Percentiles rank a stretch among this genome's conserved stretches.
phyloP scores from a whole-genome alignment of 2,888 invertebrate species.

The Eristalis arbustorum region DNA sequence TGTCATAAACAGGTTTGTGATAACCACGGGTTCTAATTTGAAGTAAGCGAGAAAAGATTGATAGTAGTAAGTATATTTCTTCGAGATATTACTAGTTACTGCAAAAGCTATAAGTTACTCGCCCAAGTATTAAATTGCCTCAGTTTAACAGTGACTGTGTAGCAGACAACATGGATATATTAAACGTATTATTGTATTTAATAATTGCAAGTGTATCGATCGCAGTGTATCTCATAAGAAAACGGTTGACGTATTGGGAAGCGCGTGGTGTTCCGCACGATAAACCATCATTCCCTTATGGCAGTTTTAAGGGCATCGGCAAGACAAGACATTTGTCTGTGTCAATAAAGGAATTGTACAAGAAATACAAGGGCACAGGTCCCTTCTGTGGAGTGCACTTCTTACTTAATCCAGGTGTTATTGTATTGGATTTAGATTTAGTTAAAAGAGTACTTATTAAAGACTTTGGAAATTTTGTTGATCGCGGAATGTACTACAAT shows the following conservation, averaged over 20 bases:
- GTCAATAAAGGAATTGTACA: constrained; percentile 73
- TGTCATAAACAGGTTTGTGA: no score
- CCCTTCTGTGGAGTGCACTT: constrained; percentile 73
- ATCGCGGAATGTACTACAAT: constrained; percentile 77
- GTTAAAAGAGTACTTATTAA: constrained; percentile 75
- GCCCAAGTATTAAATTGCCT: not conserved
- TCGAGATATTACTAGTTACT: no score
- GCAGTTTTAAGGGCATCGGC: constrained; percentile 73
- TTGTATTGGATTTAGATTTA: constrained; percentile 72
- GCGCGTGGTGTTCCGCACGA: constrained; percentile 74
- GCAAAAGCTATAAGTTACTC: no score
- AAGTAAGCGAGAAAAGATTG: no score
- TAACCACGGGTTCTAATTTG: no score
- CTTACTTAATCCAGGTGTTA: constrained; percentile 72
- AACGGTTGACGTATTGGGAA: constrained; percentile 70
- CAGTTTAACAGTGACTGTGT: not conserved
- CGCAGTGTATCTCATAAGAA: not conserved
- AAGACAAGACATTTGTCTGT: constrained; percentile 71
- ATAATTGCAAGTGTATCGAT: constrained; percentile 5
- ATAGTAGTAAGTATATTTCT: no score
- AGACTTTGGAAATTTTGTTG: constrained; percentile 77
- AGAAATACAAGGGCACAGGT: constrained; percentile 74
- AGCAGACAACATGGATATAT: not conserved
- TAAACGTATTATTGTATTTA: not conserved
- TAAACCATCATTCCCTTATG: constrained; percentile 73